Conservation (phyloP, 2,113 vertebrate genomes). For the Aleadryas rufinucha region DNA sequence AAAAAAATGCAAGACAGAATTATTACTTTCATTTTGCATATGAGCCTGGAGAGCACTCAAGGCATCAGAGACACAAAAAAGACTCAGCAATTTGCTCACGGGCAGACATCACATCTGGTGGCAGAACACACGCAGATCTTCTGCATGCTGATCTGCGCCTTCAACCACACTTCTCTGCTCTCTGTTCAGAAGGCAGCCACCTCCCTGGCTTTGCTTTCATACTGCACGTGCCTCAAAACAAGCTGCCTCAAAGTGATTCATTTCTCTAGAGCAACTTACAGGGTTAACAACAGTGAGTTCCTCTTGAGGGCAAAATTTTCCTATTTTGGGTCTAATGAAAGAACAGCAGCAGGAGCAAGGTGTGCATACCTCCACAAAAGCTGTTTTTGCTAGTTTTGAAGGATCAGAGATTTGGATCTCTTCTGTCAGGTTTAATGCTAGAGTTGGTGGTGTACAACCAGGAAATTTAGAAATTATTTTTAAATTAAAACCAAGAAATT, state of each 20-base stretch:
- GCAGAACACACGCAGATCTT: not conserved
- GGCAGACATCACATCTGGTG: not conserved
- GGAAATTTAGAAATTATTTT: not conserved
- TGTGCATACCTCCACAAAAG: not conserved
- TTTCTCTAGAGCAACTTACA: not conserved
- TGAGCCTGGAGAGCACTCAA: not conserved
- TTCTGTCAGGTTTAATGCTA: not conserved
- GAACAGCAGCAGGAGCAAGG: not conserved
- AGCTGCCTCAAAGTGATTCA: not conserved
- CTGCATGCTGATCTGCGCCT: not conserved
- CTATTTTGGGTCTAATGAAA: not conserved
- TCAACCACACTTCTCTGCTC: not conserved
- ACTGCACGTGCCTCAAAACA: rapidly evolving
- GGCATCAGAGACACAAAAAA: not conserved
- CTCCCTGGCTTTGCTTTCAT: not conserved
- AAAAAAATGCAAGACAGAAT: not conserved
- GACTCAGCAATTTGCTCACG: not conserved
- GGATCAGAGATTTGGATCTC: not conserved
- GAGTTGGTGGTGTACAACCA: not conserved
- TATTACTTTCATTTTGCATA: not conserved
- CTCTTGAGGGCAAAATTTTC: not conserved
- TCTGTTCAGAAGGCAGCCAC: not conserved
- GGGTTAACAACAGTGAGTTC: not conserved
- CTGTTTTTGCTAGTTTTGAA: not conserved
- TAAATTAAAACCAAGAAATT: not conserved